Evolutionary conservation across 2,888 invertebrate species (phyloP).

Genomic region (Pherbina coryleti): DNA sequence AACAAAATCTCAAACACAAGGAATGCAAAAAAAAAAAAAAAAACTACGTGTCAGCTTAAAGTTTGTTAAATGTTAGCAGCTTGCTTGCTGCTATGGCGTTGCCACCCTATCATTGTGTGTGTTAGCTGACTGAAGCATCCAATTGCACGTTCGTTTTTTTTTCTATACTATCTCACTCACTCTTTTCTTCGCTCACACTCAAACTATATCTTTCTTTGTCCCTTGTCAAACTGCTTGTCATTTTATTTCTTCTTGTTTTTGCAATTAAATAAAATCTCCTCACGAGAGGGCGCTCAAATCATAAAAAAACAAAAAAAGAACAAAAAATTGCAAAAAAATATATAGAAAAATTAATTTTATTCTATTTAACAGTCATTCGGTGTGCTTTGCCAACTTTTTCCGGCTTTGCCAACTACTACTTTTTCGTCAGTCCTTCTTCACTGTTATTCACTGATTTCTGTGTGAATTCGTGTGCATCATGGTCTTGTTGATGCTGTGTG

Average conservation of each 20-base stretch:
- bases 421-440: not conserved
- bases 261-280: conserved; percentile 34
- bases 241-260: conserved; percentile 24
- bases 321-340: not conserved
- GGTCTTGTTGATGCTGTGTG: not conserved
- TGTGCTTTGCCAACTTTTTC: conserved; percentile 26
- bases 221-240: conserved; percentile 16
- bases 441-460: conserved; percentile 2
- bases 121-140: not conserved
- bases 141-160: not conserved
- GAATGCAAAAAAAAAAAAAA: conserved; percentile 33
- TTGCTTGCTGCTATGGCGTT: not conserved
- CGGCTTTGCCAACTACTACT: not conserved
- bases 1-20: conserved; percentile 15
- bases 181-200: not conserved
- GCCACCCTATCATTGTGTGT: conserved; percentile 4
- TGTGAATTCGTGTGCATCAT: conserved; percentile 5
- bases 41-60: conserved; percentile 50
- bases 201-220: not conserved
- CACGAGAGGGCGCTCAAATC: not conserved
- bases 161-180: not conserved
- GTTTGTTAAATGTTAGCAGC: conserved; percentile 39
- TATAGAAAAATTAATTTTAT: conserved; percentile 31
- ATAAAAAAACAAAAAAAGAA: conserved; percentile 1
- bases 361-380: conserved; percentile 30